phyloP scores from a whole-genome alignment of 2,113 vertebrate species.

The Rhizomys pruinosus region DNA sequence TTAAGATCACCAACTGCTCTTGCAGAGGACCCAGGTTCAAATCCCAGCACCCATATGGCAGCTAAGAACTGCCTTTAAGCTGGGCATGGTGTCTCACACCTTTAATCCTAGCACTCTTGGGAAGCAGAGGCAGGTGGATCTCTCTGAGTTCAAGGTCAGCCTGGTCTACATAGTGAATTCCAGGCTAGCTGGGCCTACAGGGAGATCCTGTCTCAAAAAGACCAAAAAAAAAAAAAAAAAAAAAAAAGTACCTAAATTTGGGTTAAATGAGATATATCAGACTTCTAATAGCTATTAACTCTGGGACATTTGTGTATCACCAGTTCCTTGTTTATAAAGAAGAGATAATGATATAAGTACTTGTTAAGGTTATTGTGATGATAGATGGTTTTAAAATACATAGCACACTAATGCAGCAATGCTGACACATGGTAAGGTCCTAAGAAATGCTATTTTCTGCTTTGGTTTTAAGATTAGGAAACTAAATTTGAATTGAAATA shows the following conservation, averaged over 20 bases:
- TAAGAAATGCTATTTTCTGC: background rate
- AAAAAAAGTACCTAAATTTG: background rate
- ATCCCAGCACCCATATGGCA: no score
- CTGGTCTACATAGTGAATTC: no score
- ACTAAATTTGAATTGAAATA: background rate
- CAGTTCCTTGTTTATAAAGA: background rate
- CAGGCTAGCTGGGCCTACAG: no score
- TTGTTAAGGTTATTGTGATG: background rate
- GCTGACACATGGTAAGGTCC: background rate
- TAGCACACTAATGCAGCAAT: background rate
- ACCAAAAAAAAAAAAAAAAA: no score
- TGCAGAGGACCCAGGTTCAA: no score
- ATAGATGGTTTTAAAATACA: background rate
- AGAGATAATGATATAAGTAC: background rate
- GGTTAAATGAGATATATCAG: background rate
- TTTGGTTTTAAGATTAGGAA: background rate
- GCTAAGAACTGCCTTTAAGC: no score
- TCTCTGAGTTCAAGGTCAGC: no score
- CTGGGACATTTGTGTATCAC: background rate
- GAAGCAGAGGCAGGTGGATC: no score
- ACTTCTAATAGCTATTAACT: background rate
- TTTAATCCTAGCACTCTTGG: no score
- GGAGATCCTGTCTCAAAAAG: no score
- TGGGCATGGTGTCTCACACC: no score
- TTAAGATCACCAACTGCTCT: no score